Evolutionary conservation across 2,797 vertebrate species (phyloP).

Genomic region (Chiloscyllium punctatum): DNA sequence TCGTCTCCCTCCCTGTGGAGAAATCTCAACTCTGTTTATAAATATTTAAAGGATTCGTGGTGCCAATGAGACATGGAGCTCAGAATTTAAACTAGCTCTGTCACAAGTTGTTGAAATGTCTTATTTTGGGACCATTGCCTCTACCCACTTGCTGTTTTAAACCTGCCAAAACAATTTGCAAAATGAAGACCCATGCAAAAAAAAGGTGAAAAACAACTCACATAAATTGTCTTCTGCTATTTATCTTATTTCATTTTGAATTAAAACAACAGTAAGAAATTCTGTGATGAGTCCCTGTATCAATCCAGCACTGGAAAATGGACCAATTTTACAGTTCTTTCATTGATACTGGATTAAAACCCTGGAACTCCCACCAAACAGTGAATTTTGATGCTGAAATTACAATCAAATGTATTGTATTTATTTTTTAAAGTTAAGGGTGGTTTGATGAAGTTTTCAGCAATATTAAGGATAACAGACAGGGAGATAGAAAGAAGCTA

Average conservation of each 20-base stretch:
- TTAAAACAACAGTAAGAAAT: not conserved
- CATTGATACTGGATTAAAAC: not conserved
- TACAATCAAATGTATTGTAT: not conserved
- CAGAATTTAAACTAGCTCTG: slow-evolving; percentile 22
- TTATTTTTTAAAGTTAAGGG: not conserved
- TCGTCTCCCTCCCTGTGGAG: slow-evolving; percentile 3
- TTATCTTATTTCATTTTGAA: not conserved
- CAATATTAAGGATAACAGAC: too few species aligned
- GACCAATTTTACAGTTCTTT: not conserved
- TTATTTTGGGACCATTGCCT: slow-evolving; percentile 5
- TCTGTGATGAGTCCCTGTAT: not conserved
- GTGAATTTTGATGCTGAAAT: not conserved
- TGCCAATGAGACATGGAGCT: slow-evolving; percentile 2
- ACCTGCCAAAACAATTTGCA: not conserved
- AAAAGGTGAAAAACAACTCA: too few species aligned
- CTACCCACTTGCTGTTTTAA: not conserved
- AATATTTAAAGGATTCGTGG: slow-evolving; percentile 17
- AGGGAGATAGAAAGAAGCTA: too few species aligned
- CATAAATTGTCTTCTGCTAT: not conserved
- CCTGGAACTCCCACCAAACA: not conserved
- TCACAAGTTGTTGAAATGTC: slow-evolving; percentile 8
- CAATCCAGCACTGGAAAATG: not conserved
- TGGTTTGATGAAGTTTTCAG: not conserved
- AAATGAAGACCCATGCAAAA: not conserved
- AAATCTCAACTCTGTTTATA: slow-evolving; percentile 22